Evolutionary conservation across 2,888 invertebrate species (phyloP).

Genomic region (Tipula lateralis): DNA sequence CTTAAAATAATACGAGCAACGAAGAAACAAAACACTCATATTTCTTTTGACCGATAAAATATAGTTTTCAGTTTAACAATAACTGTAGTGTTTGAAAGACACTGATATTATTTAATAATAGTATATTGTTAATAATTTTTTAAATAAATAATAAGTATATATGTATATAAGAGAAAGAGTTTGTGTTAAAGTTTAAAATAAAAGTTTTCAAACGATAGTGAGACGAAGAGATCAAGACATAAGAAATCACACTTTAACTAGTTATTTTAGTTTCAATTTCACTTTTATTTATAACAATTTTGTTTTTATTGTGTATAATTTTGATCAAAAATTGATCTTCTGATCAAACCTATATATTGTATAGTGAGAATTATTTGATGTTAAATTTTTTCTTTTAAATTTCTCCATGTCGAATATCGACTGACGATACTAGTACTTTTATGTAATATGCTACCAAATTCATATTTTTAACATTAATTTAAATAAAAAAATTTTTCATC

Average conservation of each 20-base stretch:
- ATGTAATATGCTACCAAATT: not conserved
- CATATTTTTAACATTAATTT: not conserved
- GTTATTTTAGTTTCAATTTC: not conserved
- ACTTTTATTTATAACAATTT: not conserved
- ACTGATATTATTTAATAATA: not conserved
- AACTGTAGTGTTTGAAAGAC: not conserved
- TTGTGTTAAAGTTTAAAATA: not conserved
- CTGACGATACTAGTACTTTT: not conserved
- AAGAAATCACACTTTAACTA: not conserved
- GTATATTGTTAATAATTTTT: not conserved
- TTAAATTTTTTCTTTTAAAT: not conserved
- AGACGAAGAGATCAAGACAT: not conserved
- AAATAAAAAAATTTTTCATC: not conserved
- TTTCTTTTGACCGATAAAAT: not conserved
- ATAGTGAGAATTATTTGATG: not conserved
- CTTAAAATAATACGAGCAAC: not conserved
- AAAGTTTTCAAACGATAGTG: not conserved
- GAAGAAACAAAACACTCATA: not conserved
- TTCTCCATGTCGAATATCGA: not conserved
- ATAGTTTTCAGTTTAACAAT: not conserved
- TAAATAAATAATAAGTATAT: not conserved
- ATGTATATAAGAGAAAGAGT: not conserved
- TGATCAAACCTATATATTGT: not conserved
- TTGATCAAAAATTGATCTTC: not conserved
- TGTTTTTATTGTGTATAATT: not conserved